Evolutionary conservation across 2,888 invertebrate genomes (phyloP), one percentile per base, ranked within the genome.

Genomic region (Brachypterus glaber): DNA sequence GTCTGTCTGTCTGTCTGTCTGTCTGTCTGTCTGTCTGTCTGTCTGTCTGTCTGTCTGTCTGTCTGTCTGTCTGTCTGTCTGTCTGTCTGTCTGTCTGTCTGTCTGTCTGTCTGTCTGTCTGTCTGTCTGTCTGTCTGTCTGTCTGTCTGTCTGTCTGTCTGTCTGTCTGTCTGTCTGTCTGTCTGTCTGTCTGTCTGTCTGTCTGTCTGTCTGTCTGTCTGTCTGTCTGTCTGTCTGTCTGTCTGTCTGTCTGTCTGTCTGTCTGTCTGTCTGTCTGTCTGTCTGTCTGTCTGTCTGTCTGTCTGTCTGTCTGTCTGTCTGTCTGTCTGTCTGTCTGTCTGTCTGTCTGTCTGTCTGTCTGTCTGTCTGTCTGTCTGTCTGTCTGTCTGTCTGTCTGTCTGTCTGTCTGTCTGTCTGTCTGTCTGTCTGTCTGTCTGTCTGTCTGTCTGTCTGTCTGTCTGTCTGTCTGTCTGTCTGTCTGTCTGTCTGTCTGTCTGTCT

Each of bases 1-100:
- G 24, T 21, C 24, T 21, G 24, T 21, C 24, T 21, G 24, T 21
- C 24, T 21, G 24, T 21, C 24, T 21, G 24, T 21, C 24, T 21
- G 24, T 21, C 24, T 21, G 24, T 21, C 24, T 21, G 24, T 21
- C 24, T 21, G 24, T 21, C 24, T 21, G 24, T 21, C 24, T 21
- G 24, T 21, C 24, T 21, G 24, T 21, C 24, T 21, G 24, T 21
- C 24, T 21, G 24, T 21, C 24, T 21, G 24, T 21, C 24, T 21
- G 24, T 21, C 24, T 21, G 24, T 21, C 24, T 21, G 24, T 21
- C 24, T 21, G 24, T 21, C 24, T 21, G 24, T 21, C 24, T 21
- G 24, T 21, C 24, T 21, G 24, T 21, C 24, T 21, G 24, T 21
- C 24, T 21, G 24, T 21, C 24, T 21, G 24, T 21, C 24, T 21